Evolutionary conservation across 2,888 invertebrate genomes (phyloP).

Genomic region (Cabera pusaria): DNA sequence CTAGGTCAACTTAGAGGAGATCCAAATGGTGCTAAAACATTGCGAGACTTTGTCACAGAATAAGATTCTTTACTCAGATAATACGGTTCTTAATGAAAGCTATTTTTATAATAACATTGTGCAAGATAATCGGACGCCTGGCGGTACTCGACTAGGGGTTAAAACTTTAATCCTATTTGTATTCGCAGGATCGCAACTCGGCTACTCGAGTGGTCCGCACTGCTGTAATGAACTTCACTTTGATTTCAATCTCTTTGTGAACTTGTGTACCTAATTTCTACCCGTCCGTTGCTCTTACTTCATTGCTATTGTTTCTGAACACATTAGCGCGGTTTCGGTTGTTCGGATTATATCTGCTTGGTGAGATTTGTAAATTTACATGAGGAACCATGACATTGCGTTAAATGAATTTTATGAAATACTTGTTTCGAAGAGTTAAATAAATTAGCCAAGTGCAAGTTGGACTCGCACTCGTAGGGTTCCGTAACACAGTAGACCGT

Average conservation of each 20-base stretch:
- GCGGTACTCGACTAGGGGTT: slow-evolving; percentile 29
- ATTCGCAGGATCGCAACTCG: slow-evolving; percentile 38
- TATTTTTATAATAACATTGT: slow-evolving; percentile 31
- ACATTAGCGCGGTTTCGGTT: too few species aligned
- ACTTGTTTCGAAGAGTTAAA: too few species aligned
- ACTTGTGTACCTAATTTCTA: slow-evolving; percentile 15
- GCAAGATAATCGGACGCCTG: slow-evolving; percentile 31
- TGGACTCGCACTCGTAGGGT: too few species aligned
- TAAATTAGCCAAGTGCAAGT: too few species aligned
- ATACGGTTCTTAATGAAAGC: slow-evolving; percentile 15
- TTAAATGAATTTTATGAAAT: too few species aligned
- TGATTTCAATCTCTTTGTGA: slow-evolving; percentile 45
- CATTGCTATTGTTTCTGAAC: slow-evolving; percentile 6
- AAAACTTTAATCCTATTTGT: slow-evolving; percentile 47
- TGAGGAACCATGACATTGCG: too few species aligned
- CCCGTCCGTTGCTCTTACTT: slow-evolving; percentile 6
- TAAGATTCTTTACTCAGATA: slow-evolving; percentile 14
- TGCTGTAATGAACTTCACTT: slow-evolving; percentile 49
- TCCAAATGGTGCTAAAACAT: slow-evolving; percentile 6
- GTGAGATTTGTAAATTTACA: too few species aligned
- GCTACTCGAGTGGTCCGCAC: slow-evolving; percentile 34
- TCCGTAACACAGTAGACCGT: too few species aligned
- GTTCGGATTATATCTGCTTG: too few species aligned
- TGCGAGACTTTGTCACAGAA: slow-evolving; percentile 4
- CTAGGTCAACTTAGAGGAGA: slow-evolving; percentile 2